Evolutionary conservation across 2,113 vertebrate genomes (phyloP).

Genomic region (Neopipo cinnamomea): DNA sequence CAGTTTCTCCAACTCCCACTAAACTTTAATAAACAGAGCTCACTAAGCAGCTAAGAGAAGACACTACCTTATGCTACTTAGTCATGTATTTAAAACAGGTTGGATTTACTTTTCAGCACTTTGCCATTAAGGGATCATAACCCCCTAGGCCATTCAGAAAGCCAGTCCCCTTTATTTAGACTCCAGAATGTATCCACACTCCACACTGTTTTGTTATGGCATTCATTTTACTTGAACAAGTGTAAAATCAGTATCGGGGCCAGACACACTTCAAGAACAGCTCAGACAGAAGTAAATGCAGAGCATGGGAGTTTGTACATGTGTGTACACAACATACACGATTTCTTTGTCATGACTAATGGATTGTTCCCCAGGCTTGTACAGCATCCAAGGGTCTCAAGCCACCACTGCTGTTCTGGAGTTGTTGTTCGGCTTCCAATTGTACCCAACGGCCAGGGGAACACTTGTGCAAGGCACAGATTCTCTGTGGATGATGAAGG

Average conservation of each 20-base stretch:
- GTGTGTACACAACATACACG: rapidly evolving
- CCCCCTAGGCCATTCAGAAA: background rate
- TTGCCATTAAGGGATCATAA: background rate
- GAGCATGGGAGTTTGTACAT: rapidly evolving
- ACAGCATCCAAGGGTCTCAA: background rate
- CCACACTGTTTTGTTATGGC: background rate
- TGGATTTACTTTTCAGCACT: background rate
- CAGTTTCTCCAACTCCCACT: background rate
- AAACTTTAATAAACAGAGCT: background rate
- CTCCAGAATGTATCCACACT: background rate
- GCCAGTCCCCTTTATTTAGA: background rate
- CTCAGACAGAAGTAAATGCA: background rate
- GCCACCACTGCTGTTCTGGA: background rate
- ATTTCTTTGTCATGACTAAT: background rate
- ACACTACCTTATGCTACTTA: background rate
- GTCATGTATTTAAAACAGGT: background rate
- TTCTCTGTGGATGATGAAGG: background rate
- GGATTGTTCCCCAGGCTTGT: rapidly evolving
- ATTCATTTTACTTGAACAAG: background rate
- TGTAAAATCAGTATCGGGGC: background rate
- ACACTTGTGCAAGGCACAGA: background rate
- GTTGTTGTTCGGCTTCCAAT: background rate
- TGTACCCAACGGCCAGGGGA: background rate
- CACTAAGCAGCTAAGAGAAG: background rate
- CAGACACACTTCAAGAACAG: background rate